A percentile compares a stretch with the other conserved stretches of the same genome.
phyloP scores from a whole-genome alignment of 2,113 vertebrate species.

The Toxotes jaculatrix region DNA sequence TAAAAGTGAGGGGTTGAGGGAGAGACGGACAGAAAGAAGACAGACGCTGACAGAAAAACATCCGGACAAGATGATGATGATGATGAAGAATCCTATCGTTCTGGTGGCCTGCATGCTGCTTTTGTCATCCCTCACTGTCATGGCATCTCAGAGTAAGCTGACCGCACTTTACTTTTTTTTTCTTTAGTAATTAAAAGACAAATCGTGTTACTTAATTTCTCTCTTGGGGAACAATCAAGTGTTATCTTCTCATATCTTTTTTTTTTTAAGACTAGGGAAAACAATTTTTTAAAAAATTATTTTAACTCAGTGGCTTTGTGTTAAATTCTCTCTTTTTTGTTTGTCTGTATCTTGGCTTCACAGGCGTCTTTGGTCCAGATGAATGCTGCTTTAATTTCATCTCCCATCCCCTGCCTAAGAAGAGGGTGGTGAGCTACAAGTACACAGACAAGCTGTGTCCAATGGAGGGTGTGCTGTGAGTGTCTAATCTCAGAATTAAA shows the following conservation, averaged over 20 bases:
- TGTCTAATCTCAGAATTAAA: constrained; percentile 3
- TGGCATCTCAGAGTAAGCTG: constrained; percentile 36
- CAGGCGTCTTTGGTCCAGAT: constrained; percentile 1
- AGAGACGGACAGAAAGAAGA: constrained; percentile 5
- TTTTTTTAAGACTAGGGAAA: not conserved
- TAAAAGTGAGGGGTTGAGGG: constrained; percentile 26
- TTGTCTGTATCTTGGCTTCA: not conserved
- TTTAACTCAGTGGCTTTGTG: not conserved
- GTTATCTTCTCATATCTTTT: not conserved
- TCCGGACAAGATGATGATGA: constrained; percentile 14
- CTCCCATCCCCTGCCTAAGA: accelerated
- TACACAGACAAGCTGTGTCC: constrained; percentile 7
- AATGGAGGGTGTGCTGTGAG: constrained; percentile 48
- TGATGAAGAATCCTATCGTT: constrained; percentile 50
- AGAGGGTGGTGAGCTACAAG: accelerated
- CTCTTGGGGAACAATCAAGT: too few species aligned
- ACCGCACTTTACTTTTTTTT: not conserved
- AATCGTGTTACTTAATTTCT: not conserved
- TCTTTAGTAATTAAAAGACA: not conserved
- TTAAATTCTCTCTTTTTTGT: not conserved
- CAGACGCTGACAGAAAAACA: not conserved
- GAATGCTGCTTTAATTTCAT: not conserved
- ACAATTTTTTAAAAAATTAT: not conserved
- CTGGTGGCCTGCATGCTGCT: constrained; percentile 45
- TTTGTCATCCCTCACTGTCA: constrained; percentile 21